Conservation (phyloP, 2,888 invertebrate genomes). For the Drosophila neutralis region DNA sequence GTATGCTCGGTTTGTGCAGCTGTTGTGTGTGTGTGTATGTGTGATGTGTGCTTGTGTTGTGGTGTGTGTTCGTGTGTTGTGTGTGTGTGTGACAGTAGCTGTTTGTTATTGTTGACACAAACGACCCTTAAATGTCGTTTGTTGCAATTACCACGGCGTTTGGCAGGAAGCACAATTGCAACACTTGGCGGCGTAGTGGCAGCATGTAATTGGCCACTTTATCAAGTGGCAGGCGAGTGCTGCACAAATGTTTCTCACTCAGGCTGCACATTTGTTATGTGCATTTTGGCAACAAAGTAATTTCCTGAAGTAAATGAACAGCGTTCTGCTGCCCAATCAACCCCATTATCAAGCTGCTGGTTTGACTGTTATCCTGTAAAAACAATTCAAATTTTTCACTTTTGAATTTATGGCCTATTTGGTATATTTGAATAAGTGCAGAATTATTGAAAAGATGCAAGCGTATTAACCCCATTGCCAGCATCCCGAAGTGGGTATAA, state of each 20-base stretch:
- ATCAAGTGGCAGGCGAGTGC: slow-evolving; percentile 34
- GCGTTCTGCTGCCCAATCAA: not conserved
- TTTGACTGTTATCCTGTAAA: not conserved
- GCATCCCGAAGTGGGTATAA: slow-evolving; percentile 18
- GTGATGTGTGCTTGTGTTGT: slow-evolving; percentile 3
- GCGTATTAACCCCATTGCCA: not conserved
- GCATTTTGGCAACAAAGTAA: not conserved
- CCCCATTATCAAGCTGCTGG: too few relatives aligned
- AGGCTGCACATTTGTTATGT: too few relatives aligned
- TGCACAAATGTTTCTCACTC: slow-evolving; percentile 10
- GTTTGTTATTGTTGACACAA: slow-evolving; percentile 61
- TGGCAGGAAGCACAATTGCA: slow-evolving; percentile 23
- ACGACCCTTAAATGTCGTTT: slow-evolving; percentile 57
- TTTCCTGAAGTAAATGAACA: not conserved
- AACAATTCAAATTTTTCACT: not conserved
- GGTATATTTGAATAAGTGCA: not conserved
- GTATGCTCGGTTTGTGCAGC: slow-evolving; percentile 40
- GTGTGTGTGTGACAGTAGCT: slow-evolving; percentile 7
- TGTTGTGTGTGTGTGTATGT: slow-evolving; percentile 2
- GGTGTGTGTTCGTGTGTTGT: slow-evolving; percentile 3
- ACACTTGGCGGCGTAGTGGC: not conserved
- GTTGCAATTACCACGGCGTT: slow-evolving; percentile 45
- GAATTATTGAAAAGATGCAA: not conserved
- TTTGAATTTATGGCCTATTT: not conserved
- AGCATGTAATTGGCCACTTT: slow-evolving; percentile 47